Evolutionary conservation across 2,113 vertebrate species (phyloP).

Genomic region (Pleuronectes platessa): DNA sequence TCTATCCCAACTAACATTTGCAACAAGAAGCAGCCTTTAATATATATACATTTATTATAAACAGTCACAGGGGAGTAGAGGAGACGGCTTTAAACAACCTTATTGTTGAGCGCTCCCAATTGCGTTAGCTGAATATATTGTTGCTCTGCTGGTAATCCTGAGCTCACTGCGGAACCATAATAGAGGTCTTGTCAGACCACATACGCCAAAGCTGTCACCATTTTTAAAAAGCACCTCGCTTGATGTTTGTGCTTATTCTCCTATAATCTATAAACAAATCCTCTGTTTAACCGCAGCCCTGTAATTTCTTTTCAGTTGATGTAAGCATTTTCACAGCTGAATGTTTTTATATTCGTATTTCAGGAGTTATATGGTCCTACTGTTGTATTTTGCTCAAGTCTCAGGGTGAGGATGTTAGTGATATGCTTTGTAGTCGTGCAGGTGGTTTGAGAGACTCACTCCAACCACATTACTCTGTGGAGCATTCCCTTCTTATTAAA

Average conservation of each 20-base stretch:
- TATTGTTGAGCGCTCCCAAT: not conserved
- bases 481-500: not conserved
- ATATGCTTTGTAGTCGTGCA: not conserved
- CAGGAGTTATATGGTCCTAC: not conserved
- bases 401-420: not conserved
- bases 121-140: not conserved
- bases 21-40: not conserved
- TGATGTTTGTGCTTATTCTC: not conserved
- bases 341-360: not conserved
- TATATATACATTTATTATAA: not conserved
- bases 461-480: not conserved
- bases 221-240: not conserved
- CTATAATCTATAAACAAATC: not conserved
- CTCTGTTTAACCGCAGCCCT: slow-evolving; percentile 2
- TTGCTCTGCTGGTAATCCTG: not conserved
- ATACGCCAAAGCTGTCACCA: slow-evolving; percentile 6
- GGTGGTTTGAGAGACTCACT: not conserved
- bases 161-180: slow-evolving; percentile 3
- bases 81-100: not conserved
- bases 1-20: no score
- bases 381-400: not conserved
- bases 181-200: not conserved
- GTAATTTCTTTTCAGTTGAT: slow-evolving; percentile 4
- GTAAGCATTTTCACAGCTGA: not conserved
- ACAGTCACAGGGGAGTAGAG: not conserved